Evolutionary conservation across 1,140 invertebrate genomes (phyloP).

Genomic region (Cherax destructor): DNA sequence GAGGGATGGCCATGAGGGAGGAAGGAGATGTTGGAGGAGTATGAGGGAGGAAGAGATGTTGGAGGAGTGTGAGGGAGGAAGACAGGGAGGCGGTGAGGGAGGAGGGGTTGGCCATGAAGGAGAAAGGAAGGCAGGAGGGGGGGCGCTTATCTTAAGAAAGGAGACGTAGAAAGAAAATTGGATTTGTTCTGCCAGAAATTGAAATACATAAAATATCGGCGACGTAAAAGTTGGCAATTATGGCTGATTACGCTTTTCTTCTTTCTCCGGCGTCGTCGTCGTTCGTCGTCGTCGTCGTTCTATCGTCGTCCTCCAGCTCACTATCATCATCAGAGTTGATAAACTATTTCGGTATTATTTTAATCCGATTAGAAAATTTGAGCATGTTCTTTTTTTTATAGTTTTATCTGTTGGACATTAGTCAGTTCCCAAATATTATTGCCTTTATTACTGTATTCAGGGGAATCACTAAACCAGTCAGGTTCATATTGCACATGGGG

Average conservation of each 20-base stretch:
- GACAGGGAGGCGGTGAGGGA: too few relatives aligned
- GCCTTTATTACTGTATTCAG: too few relatives aligned
- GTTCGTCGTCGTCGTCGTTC: too few relatives aligned
- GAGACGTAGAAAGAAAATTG: neutral
- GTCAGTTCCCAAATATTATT: too few relatives aligned
- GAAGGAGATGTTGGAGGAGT: too few relatives aligned
- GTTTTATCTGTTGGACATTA: neutral
- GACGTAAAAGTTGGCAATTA: slow-evolving; percentile 6
- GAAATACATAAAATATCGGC: neutral
- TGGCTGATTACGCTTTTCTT: neutral
- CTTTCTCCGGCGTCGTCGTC: neutral
- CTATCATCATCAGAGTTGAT: neutral
- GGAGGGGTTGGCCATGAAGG: too few relatives aligned
- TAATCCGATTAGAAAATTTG: neutral
- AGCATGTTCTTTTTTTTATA: neutral
- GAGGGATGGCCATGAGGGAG: too few relatives aligned
- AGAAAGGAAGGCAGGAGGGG: too few relatives aligned
- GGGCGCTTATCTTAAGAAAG: neutral
- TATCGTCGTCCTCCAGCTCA: neutral
- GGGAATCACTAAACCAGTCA: too few relatives aligned
- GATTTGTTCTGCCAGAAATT: slow-evolving; percentile 1
- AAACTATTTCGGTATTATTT: neutral
- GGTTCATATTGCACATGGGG: neutral
- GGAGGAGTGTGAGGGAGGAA: too few relatives aligned
- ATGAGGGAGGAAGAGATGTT: too few relatives aligned